Base-by-base conservation (phyloP, 2,797 vertebrate species). In the Chrysocyon brachyurus region DNA sequence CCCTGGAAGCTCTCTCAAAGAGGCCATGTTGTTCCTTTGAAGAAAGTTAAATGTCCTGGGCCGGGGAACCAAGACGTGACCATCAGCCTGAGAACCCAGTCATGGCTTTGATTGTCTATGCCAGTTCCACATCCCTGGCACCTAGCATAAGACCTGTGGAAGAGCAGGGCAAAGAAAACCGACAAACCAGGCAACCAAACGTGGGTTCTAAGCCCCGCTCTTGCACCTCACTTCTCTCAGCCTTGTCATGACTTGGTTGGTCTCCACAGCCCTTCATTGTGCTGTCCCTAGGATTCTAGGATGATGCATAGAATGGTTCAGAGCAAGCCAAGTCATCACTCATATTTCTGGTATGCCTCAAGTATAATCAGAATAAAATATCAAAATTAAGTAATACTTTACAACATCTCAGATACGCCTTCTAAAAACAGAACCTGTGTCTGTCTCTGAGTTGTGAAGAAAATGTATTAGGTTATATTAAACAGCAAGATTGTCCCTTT, bases 381-480 rank as follows among this genome's bases (percentile, higher is more conserved):
- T 88, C 78, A 96, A 96, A 97, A 97, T 40, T 59, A 87, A 96
- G 73, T 85, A 83, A 26, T 82, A 95, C 85, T 97, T 96, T 87
- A 92, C 95, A 97, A 56, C 73, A 88, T 96, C 83, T 97, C 89
- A 88, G 88, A 89, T 95, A 87, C 59, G 95, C 78, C 92, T 90
- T 97, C 97, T 97, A 98, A 98, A 98, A 98, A 98, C 97, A 98
- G 96, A 97, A 87, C 94, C 82, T 94, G 90, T 54, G 12, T 97
- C 97, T 98, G 94, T 89, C 92, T 97, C 96, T 73, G 85, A 98
- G 92, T 96, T 97, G 97, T 97, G 92, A 97, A 95, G 96, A 95
- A 94, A 97, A 96, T 85, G 85, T 97, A 97, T 98, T 97, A 97
- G 93, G 96, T 97, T 97, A 97, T 97, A 96, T 97, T 96, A 98